Conservation (phyloP, 2,797 vertebrate species). For the Pygocentrus nattereri region DNA sequence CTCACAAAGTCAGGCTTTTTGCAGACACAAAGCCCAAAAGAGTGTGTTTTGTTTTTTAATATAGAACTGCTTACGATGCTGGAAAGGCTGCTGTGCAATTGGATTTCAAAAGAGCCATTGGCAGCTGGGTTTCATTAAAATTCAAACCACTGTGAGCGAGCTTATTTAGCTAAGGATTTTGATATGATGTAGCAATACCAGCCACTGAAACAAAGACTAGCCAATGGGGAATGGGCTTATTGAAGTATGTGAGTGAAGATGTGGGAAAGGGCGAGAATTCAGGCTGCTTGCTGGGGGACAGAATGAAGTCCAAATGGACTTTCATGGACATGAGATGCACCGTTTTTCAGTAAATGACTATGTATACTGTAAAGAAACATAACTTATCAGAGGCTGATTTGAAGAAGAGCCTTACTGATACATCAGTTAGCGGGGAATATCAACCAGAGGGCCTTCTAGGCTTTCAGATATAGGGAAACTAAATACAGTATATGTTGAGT, state of each 20-base stretch:
- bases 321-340: not conserved
- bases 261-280: not conserved
- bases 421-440: too few relatives aligned
- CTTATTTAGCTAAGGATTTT: not conserved
- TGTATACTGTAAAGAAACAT: too few relatives aligned
- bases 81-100: not conserved
- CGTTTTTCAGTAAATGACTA: not conserved
- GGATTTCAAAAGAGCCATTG: not conserved
- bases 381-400: too few relatives aligned
- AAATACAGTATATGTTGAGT: too few relatives aligned
- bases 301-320: not conserved
- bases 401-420: too few relatives aligned
- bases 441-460: too few relatives aligned
- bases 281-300: too few relatives aligned
- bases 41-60: not conserved
- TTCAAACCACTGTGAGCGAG: not conserved
- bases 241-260: not conserved
- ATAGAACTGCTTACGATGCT: not conserved
- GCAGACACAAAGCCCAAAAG: not conserved
- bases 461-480: too few relatives aligned
- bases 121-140: conserved; percentile 4
- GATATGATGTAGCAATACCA: not conserved
- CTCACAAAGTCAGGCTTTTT: conserved; percentile 2
- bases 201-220: not conserved
- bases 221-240: not conserved